Conservation (phyloP, 2,113 vertebrate genomes). For the Ophthalmolycus amberensis region DNA sequence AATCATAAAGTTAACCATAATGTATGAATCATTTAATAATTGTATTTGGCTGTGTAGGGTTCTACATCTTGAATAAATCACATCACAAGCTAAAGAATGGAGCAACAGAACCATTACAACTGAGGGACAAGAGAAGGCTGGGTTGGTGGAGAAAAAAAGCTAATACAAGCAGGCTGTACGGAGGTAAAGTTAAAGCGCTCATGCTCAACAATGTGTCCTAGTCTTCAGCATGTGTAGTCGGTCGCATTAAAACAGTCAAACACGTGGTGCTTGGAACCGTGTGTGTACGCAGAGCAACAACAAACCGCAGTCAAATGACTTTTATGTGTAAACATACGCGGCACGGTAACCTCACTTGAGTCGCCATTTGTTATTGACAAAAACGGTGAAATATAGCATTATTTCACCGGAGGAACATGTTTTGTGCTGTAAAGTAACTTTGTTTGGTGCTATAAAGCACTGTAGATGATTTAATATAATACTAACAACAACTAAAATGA, state of each 20-base stretch:
- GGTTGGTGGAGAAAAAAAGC: not conserved
- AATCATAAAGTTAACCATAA: not conserved
- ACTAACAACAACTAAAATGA: too few species aligned
- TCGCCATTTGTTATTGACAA: not conserved
- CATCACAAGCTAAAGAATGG: not conserved
- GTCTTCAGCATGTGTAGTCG: not conserved
- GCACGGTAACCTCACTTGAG: not conserved
- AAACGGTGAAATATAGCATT: not conserved
- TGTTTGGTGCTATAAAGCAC: not conserved
- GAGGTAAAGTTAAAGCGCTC: not conserved
- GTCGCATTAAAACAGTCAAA: too few species aligned
- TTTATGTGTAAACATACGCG: not conserved
- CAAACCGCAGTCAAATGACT: not conserved
- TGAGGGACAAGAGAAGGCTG: not conserved
- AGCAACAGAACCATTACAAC: not conserved
- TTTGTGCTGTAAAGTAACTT: not conserved
- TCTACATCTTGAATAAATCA: constrained; percentile 1
- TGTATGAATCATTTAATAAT: not conserved
- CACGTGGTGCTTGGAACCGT: not conserved
- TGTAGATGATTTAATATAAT: not conserved
- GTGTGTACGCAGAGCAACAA: not conserved
- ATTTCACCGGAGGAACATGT: not conserved
- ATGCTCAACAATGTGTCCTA: not conserved
- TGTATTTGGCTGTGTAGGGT: not conserved
- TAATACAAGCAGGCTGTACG: too few species aligned